These are phyloP conservation scores for Lucilia sericata DNA, from an alignment of 1,140 invertebrate species.

Conservation along the genomic window DNA sequence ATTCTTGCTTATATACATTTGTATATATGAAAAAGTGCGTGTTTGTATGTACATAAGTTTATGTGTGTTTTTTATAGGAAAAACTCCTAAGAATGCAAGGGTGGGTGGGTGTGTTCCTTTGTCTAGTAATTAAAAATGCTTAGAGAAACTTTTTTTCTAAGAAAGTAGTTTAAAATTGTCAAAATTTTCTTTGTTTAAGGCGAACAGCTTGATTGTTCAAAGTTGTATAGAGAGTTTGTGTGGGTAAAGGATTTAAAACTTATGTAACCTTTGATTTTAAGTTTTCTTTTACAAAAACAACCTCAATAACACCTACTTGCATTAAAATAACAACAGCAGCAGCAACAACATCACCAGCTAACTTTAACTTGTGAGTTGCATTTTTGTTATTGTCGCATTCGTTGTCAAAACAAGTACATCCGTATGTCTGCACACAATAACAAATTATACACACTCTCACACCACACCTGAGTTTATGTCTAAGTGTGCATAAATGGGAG, in stretches of 20 bases:
- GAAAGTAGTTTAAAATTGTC: background rate
- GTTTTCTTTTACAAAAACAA: background rate
- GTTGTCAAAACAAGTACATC: constrained; percentile 11
- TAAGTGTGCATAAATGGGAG: background rate
- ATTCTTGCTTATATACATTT: background rate
- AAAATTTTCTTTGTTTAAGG: background rate
- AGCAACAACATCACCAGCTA: background rate
- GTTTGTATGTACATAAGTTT: background rate
- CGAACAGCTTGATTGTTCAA: background rate
- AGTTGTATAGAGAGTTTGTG: background rate
- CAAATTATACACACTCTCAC: background rate
- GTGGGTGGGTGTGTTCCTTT: constrained; percentile 20
- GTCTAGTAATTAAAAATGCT: background rate
- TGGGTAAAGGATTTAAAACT: background rate
- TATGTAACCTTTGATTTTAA: background rate
- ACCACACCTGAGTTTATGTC: background rate
- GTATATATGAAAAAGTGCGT: background rate
- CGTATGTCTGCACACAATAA: background rate
- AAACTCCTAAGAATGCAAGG: background rate
- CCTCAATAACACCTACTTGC: background rate
- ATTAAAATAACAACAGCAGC: too few species aligned
- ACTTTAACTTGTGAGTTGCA: background rate
- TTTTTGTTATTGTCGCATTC: constrained; percentile 6
- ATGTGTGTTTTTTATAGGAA: background rate
- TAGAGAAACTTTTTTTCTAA: background rate